Base-by-base conservation (phyloP, 2,888 invertebrate genomes). In the Ptycholaimellus sp. region DNA sequence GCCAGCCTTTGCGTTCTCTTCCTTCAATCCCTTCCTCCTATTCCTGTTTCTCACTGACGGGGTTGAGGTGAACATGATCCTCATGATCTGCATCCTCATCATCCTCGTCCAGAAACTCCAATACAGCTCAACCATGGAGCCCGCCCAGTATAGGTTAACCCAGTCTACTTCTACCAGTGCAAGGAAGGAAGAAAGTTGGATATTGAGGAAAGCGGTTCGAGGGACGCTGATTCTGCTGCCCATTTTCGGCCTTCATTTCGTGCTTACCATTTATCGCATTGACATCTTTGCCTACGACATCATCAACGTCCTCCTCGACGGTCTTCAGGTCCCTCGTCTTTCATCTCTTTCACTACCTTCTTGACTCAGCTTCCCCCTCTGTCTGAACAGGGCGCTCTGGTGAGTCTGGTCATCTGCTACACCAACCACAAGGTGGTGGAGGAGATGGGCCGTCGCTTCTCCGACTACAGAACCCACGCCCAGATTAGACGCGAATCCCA, bases 321-420 rank as follows among this genome's bases (percentile, higher is more conserved):
- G 64, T 6, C 48, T 63, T 27, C 63, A 63, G 48, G 64, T 63
- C n/a, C n/a, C n/a, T n/a, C n/a, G n/a, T n/a, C n/a, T n/a, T n/a
- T n/a, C n/a, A n/a, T n/a, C n/a, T n/a, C n/a, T n/a, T n/a, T n/a
- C n/a, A n/a, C n/a, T n/a, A n/a, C n/a, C n/a, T n/a, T n/a, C n/a
- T n/a, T n/a, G n/a, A n/a, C n/a, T n/a, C n/a, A n/a, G n/a, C n/a
- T n/a, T n/a, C n/a, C n/a, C n/a, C n/a, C n/a, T n/a, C n/a, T n/a
- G n/a, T n/a, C n/a, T 13, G 6, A 3, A 3, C 44, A 52, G 50
- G 53, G 53, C 14, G 39, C 45, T 14, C 40, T 49, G 21, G 53
- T 51, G 9, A 41, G 49, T 1, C 13, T 51, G 13, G 52, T 53
- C 39, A 44, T 53, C 14, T 50, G 49, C 37, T 53, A 52, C 35